Percentiles rank a stretch among this genome's conserved stretches.
Evolutionary conservation across 2,888 invertebrate species (phyloP).

Genomic region (Hyppa rectilinea): DNA sequence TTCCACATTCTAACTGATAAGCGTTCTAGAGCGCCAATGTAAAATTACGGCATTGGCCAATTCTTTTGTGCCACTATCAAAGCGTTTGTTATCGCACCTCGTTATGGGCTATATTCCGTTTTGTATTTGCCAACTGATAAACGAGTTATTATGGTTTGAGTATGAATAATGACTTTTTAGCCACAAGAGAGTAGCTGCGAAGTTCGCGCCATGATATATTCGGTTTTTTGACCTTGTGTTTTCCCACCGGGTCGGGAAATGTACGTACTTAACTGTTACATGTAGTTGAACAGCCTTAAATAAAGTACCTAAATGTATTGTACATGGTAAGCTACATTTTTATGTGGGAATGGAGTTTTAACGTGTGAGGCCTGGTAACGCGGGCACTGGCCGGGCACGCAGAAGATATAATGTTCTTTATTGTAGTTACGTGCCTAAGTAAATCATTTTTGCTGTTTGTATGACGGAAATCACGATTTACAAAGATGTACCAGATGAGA

Average conservation of each 20-base stretch:
- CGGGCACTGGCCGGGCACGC: conserved; percentile 26
- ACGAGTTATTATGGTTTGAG: conserved; percentile 53
- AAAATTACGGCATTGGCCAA: conserved; percentile 59
- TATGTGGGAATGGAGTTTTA: conserved; percentile 46
- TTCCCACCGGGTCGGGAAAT: conserved; percentile 64
- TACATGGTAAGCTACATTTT: conserved; percentile 44
- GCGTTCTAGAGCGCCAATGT: conserved; percentile 42
- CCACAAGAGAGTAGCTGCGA: conserved; percentile 26
- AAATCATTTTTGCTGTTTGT: conserved; percentile 31
- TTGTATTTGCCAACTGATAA: conserved; percentile 70
- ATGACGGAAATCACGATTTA: conserved; percentile 20
- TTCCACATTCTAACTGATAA: conserved; percentile 48
- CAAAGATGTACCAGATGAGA: conserved; percentile 21
- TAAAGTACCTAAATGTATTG: conserved; percentile 38
- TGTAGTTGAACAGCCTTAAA: conserved; percentile 62
- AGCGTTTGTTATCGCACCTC: conserved; percentile 67
- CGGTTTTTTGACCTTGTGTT: conserved; percentile 68
- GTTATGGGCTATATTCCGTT: conserved; percentile 65
- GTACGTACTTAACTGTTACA: conserved; percentile 56
- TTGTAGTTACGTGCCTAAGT: conserved; percentile 53
- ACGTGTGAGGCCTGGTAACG: conserved; percentile 31
- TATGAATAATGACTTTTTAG: conserved; percentile 57
- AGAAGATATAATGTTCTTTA: conserved; percentile 44
- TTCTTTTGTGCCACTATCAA: conserved; percentile 74
- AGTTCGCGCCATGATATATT: conserved; percentile 37